phyloP scores from a whole-genome alignment of 1,140 invertebrate genomes.

The Drosophila lini region DNA sequence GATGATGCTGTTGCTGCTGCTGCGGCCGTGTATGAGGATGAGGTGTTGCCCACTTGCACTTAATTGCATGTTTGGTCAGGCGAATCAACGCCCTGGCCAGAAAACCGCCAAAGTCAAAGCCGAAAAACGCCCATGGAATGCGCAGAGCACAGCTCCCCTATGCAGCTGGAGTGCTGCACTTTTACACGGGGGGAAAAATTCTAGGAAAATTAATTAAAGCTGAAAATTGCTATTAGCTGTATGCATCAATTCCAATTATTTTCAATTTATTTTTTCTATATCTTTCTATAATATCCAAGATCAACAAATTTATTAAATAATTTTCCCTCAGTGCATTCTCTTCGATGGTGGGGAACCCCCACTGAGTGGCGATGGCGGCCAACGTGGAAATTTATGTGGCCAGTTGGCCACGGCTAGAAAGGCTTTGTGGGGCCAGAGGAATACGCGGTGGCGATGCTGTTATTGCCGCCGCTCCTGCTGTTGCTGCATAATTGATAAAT shows the following conservation, averaged over 20 bases:
- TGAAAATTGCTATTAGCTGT: no score
- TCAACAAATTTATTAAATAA: background rate
- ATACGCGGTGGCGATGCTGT: slow-evolving; percentile 23
- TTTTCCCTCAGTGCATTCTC: slow-evolving; percentile 8
- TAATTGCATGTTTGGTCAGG: slow-evolving; percentile 73
- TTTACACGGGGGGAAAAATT: background rate
- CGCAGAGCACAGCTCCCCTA: slow-evolving; percentile 28
- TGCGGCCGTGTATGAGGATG: slow-evolving; percentile 38
- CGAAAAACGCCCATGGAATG: slow-evolving; percentile 62
- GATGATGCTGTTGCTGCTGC: background rate
- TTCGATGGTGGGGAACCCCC: slow-evolving; percentile 14
- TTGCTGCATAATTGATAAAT: slow-evolving; percentile 81
- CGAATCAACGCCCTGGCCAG: slow-evolving; percentile 68
- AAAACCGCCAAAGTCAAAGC: slow-evolving; percentile 52
- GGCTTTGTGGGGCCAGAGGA: slow-evolving; percentile 1
- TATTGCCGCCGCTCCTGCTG: slow-evolving; percentile 62
- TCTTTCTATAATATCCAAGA: background rate
- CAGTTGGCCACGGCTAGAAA: slow-evolving; percentile 49
- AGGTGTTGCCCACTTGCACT: slow-evolving; percentile 76
- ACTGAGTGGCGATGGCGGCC: slow-evolving; percentile 53
- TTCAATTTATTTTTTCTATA: background rate
- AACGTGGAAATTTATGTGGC: slow-evolving; percentile 75
- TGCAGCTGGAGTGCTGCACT: slow-evolving; percentile 6
- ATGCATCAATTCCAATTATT: no score
- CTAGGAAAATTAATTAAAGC: background rate